Percentiles rank a stretch among this genome's conserved stretches.
Conservation (phyloP, 2,888 invertebrate genomes). For the Leuctra nigra region DNA sequence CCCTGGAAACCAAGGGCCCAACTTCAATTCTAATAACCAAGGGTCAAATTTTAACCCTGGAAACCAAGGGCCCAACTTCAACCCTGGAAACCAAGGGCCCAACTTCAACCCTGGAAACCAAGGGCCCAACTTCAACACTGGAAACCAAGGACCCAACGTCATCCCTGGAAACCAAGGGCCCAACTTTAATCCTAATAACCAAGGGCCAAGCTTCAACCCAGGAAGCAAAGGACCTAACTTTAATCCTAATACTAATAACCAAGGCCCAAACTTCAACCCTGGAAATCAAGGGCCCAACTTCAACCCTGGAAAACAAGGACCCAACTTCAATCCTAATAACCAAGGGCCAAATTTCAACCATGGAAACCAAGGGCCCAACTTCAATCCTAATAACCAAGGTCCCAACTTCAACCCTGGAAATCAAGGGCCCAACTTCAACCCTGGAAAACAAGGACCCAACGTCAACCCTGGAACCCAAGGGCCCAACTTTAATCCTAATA, state of each 20-base stretch:
- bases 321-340: background rate
- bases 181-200: slow-evolving; percentile 24
- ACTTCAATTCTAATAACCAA: slow-evolving; percentile 2
- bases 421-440: too few species aligned
- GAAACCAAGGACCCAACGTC: slow-evolving; percentile 8
- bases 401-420: slow-evolving; percentile 1
- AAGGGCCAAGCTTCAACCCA: slow-evolving; percentile 25
- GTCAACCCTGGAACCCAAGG: too few species aligned
- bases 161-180: slow-evolving; percentile 17
- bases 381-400: slow-evolving; percentile 20
- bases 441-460: too few species aligned
- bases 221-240: background rate
- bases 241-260: background rate
- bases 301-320: background rate
- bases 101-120: slow-evolving; percentile 19
- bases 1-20: background rate
- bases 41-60: slow-evolving; percentile 6
- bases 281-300: background rate
- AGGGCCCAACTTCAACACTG: slow-evolving; percentile 2
- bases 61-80: background rate
- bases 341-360: slow-evolving; percentile 6
- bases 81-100: background rate
- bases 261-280: background rate
- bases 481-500: too few species aligned
- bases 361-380: slow-evolving; percentile 8